Conservation (phyloP, 2,888 invertebrate genomes). For the Acrobasis suavella region DNA sequence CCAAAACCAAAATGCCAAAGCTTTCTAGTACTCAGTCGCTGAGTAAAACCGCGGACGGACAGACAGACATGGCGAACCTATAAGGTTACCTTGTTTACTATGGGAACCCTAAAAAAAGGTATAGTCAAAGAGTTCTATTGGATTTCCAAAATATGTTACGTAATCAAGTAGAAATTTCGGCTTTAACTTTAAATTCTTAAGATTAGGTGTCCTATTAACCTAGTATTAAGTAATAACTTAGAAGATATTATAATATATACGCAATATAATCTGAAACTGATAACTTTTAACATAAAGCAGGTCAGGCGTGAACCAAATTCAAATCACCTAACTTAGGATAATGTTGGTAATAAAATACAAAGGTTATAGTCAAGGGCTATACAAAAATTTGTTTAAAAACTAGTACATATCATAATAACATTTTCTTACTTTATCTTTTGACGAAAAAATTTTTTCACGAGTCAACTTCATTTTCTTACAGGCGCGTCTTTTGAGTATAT, state of each 20-base stretch:
- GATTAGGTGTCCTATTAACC: not conserved
- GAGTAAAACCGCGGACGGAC: too few relatives aligned
- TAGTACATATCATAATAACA: not conserved
- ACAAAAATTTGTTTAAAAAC: not conserved
- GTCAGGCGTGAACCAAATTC: slow-evolving; percentile 1
- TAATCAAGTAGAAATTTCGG: too few relatives aligned
- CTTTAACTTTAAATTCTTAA: too few relatives aligned
- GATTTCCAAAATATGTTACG: too few relatives aligned
- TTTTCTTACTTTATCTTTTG: not conserved
- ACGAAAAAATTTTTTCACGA: not conserved
- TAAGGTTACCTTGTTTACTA: too few relatives aligned
- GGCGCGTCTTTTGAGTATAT: too few relatives aligned
- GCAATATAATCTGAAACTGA: not conserved
- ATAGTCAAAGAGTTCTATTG: too few relatives aligned
- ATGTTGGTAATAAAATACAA: not conserved
- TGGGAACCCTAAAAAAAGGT: too few relatives aligned
- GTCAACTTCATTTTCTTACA: too few relatives aligned
- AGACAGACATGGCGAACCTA: too few relatives aligned
- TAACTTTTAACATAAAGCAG: slow-evolving; percentile 1
- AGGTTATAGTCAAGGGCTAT: not conserved
- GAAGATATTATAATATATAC: not conserved
- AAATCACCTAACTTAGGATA: not conserved
- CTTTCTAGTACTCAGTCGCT: too few relatives aligned
- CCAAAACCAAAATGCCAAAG: too few relatives aligned
- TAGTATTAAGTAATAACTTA: not conserved